Evolutionary conservation across 1,140 invertebrate genomes (phyloP).

Genomic region (Drosophila melanica): DNA sequence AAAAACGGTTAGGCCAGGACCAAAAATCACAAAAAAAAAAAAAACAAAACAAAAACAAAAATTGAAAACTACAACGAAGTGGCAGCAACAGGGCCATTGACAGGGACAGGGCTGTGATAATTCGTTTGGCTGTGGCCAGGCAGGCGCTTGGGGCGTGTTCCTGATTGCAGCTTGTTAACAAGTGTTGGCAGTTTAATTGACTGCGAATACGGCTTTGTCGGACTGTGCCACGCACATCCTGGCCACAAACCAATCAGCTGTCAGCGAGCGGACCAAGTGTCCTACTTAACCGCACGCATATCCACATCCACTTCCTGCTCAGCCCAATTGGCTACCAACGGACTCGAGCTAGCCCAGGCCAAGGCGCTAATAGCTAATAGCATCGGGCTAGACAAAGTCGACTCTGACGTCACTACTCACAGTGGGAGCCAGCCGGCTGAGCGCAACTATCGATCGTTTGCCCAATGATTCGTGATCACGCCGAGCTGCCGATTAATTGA

Average conservation of each 20-base stretch:
- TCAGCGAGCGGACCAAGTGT: slow-evolving; percentile 58
- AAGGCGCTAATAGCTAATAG: slow-evolving; percentile 58
- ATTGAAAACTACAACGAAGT: neutral
- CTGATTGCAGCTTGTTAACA: slow-evolving; percentile 84
- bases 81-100: neutral
- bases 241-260: slow-evolving; percentile 64
- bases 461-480: slow-evolving; percentile 40
- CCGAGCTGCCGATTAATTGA: slow-evolving; percentile 75
- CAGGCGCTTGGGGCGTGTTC: slow-evolving; percentile 74
- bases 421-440: slow-evolving; percentile 24
- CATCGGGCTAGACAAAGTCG: slow-evolving; percentile 28
- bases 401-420: slow-evolving; percentile 52
- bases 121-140: slow-evolving; percentile 40
- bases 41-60: slow-evolving; percentile 12
- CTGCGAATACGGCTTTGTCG: slow-evolving; percentile 34
- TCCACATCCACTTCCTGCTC: slow-evolving; percentile 41
- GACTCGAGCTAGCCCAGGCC: neutral
- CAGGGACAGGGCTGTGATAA: slow-evolving; percentile 55
- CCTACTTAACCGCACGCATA: slow-evolving; percentile 63
- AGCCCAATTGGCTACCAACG: neutral
- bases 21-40: slow-evolving; percentile 4
- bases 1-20: slow-evolving; percentile 43
- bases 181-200: slow-evolving; percentile 84
- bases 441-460: slow-evolving; percentile 32
- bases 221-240: slow-evolving; percentile 50